Evolutionary conservation across 2,888 invertebrate species (phyloP).

Genomic region (Omphaloscelis lunosa): DNA sequence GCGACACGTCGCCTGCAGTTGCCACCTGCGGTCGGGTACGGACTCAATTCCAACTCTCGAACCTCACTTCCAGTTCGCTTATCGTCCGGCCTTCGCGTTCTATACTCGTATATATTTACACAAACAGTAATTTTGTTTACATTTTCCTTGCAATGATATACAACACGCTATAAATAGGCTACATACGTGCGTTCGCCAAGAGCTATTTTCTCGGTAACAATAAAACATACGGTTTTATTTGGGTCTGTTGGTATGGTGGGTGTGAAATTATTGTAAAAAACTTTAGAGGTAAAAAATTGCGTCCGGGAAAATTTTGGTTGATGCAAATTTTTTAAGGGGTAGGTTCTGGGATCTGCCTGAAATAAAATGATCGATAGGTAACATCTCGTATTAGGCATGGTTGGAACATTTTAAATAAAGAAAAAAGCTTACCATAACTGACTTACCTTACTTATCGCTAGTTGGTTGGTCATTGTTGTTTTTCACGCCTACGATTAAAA

Average conservation of each 20-base stretch:
- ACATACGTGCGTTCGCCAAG: constrained; percentile 72
- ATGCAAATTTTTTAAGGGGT: background rate
- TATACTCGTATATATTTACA: constrained; percentile 74
- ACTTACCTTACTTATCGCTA: too few species aligned
- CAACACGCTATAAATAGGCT: constrained; percentile 76
- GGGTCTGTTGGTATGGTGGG: constrained; percentile 47
- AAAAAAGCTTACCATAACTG: background rate
- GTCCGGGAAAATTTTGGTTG: background rate
- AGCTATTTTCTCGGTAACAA: constrained; percentile 70
- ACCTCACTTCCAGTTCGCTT: constrained; percentile 57
- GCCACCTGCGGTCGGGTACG: too few species aligned
- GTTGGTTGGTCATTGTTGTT: background rate
- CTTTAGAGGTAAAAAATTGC: constrained; percentile 3
- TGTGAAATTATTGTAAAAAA: constrained; percentile 19
- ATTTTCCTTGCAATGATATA: constrained; percentile 79
- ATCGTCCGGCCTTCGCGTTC: constrained; percentile 63
- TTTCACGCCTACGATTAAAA: background rate
- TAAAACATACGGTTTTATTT: constrained; percentile 68
- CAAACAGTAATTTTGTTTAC: constrained; percentile 83
- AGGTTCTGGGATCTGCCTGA: background rate
- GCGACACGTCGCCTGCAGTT: too few species aligned
- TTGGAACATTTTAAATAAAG: background rate
- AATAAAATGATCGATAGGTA: background rate
- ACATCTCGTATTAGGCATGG: background rate
- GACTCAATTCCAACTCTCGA: constrained; percentile 24